Base-by-base conservation (phyloP, 2,797 vertebrate genomes). In the Semotilus atromaculatus region DNA sequence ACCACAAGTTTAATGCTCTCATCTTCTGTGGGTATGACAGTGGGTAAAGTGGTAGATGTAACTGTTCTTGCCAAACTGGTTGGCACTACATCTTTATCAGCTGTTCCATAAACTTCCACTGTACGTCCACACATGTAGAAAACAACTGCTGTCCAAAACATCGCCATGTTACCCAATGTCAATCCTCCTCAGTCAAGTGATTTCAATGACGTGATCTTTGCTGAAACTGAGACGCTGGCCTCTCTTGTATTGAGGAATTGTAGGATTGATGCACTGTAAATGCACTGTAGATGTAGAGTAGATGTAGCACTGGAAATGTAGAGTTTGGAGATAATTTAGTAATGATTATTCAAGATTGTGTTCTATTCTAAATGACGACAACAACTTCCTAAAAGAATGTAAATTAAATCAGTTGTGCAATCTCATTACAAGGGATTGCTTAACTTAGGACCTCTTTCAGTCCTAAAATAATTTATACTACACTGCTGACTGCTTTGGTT, bases 1-100 rank as follows among this genome's bases (percentile, higher is more conserved):
- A 95, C 94, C 94, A 95, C 92, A 64, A 95, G 90, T 21, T 88
- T 86, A 38, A 83, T 78, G 83, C 91, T 92, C 29, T 94, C 91
- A 7, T 95, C 94, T 68, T 94, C 90, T 7, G 93, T 93, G 21
- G 93, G 92, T 19, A 86, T 86, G 16, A 88, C 84, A 43, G 87
- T 31, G 85, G 68, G 64, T 73, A 74, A 83, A 55, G 13, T 19
- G 16, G 70, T 79, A 18, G 80, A 77, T 5, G 53, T 74, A 36
- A 40, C 19, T n/a, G 73, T 40, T 9, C 45, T 75, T 5, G 51
- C 43, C 87, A 75, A 3, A 81, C 64, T 21, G 78, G 82, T 2
- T 3, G 83, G 78, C 8, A 90, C 86, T 9, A 77, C 75, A 23
- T 76, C 80, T 34, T 78, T 26, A 72, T 55, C 43, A 76, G 38